These are phyloP conservation scores for Streptopelia turtur DNA, from an alignment of 2,797 vertebrate species.

Conservation along the genomic window DNA sequence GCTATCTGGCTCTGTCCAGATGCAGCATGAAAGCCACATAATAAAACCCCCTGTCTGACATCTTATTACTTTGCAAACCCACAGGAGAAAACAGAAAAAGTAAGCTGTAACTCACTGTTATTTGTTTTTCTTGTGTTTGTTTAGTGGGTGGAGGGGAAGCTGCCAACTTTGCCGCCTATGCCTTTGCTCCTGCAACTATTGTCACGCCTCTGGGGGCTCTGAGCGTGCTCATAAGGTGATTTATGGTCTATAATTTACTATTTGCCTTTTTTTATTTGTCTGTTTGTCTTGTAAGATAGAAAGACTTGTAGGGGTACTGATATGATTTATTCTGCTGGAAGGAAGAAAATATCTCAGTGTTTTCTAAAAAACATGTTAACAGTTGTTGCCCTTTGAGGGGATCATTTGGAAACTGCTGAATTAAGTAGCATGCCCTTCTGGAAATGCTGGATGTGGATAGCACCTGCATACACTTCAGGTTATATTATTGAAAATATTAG, in stretches of 20 bases:
- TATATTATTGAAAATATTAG: not conserved
- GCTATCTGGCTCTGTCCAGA: fast-evolving
- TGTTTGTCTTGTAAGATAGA: not conserved
- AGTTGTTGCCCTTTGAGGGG: not conserved
- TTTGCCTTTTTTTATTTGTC: not conserved
- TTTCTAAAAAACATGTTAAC: not conserved
- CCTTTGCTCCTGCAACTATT: slow-evolving; percentile 93
- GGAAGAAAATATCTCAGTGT: not conserved
- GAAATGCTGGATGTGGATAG: not conserved
- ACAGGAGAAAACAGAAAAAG: not conserved
- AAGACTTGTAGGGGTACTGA: not conserved
- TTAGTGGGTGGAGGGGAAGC: slow-evolving; percentile 93
- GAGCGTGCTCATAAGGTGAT: slow-evolving; percentile 92
- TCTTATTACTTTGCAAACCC: not conserved
- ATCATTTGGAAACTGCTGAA: not conserved
- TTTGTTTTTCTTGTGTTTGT: slow-evolving; percentile 56
- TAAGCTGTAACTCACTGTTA: not conserved
- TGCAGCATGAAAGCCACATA: not conserved
- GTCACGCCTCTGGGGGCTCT: slow-evolving; percentile 93
- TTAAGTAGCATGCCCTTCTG: not conserved
- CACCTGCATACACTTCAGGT: not conserved
- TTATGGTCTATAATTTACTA: not conserved
- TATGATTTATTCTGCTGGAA: not conserved
- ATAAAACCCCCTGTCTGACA: not conserved
- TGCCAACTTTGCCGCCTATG: slow-evolving; percentile 94